Conservation (phyloP, 2,888 invertebrate species). For the Hyposoter dolosus region DNA sequence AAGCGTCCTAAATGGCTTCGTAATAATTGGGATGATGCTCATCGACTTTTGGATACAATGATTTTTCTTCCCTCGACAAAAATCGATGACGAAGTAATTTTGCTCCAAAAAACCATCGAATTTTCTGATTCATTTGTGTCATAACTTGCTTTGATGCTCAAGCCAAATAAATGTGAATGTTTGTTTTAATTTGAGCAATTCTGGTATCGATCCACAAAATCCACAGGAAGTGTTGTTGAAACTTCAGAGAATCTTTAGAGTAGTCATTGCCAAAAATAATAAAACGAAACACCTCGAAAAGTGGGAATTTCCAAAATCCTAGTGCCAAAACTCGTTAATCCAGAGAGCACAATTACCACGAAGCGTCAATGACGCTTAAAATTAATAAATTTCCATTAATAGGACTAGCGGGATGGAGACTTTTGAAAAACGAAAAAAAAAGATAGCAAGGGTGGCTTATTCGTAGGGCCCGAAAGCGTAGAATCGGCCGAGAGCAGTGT, state of each 20-base stretch:
- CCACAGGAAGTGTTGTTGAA: neutral
- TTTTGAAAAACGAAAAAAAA: neutral
- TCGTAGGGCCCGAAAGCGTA: conserved; percentile 48
- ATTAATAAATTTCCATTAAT: conserved; percentile 21
- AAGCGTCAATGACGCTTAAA: neutral
- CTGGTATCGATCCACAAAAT: too few species aligned
- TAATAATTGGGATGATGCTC: too few species aligned
- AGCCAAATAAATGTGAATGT: too few species aligned
- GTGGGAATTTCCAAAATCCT: neutral
- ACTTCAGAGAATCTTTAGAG: neutral
- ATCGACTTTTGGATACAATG: neutral
- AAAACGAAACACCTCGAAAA: neutral
- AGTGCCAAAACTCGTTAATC: neutral
- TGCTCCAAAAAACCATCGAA: neutral
- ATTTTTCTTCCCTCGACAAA: neutral
- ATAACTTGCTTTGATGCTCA: too few species aligned
- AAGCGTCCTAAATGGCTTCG: neutral
- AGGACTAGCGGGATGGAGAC: neutral
- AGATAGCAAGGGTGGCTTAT: neutral
- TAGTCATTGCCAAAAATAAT: neutral
- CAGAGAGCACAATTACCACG: neutral
- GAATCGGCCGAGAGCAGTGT: conserved; percentile 63
- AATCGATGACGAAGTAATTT: neutral
- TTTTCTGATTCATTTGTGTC: neutral
- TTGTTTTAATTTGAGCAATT: too few species aligned